These are phyloP conservation scores for Fabriciana adippe DNA, from an alignment of 2,888 invertebrate genomes.

Conservation along the genomic window DNA sequence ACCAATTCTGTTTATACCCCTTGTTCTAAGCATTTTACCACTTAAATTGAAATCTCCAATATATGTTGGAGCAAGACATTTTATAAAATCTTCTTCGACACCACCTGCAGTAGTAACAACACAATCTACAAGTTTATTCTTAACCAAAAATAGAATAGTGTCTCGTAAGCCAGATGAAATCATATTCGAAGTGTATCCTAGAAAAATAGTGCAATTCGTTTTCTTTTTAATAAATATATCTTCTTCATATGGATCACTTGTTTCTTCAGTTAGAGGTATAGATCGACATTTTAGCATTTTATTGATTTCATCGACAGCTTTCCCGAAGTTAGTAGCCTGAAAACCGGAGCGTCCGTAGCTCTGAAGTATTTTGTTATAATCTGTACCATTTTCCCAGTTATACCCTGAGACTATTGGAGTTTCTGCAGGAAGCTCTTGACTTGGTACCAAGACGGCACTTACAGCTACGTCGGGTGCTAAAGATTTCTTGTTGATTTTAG, in stretches of 20 bases:
- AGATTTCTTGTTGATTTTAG: constrained; percentile 53
- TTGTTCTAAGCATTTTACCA: constrained; percentile 89
- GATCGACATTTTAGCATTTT: constrained; percentile 92
- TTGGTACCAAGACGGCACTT: constrained; percentile 87
- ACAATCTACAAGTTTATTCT: constrained; percentile 92
- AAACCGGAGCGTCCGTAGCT: constrained; percentile 94
- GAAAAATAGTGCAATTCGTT: constrained; percentile 95
- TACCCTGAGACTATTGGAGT: constrained; percentile 91
- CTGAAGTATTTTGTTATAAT: constrained; percentile 91
- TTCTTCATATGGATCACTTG: constrained; percentile 85
- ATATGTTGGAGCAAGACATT: constrained; percentile 97
- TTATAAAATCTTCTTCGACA: constrained; percentile 99
- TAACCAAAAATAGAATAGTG: constrained; percentile 88
- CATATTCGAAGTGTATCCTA: constrained; percentile 98
- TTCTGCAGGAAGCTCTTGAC: constrained; percentile 84
- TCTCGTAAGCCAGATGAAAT: constrained; percentile 97
- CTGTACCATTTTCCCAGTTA: constrained; percentile 94
- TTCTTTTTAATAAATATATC: constrained; percentile 90
- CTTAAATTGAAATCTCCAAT: constrained; percentile 94
- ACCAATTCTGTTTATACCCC: constrained; percentile 92
- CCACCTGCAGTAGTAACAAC: constrained; percentile 99
- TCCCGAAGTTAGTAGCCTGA: constrained; percentile 97
- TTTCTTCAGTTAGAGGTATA: constrained; percentile 85
- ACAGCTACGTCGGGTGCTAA: constrained; percentile 81
- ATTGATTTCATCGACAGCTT: constrained; percentile 94